Base-by-base conservation (phyloP, 2,888 invertebrate genomes). In the Notocelia uddmanniana region DNA sequence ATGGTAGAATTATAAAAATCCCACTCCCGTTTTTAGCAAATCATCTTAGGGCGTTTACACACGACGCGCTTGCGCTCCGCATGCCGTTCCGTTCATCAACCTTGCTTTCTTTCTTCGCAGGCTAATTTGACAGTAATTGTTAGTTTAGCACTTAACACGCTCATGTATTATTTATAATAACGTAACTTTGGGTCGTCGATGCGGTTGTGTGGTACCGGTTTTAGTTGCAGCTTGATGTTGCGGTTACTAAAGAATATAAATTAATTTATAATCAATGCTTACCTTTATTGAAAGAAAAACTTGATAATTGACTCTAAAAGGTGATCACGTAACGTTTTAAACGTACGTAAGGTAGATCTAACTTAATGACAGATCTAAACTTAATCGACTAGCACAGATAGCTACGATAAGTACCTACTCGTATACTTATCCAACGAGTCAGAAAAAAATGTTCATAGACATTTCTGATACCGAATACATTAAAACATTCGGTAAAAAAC, bases 81-180 rank as follows among this genome's bases (percentile, higher is more conserved):
- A 74, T 68, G 73, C 75, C 76, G 76, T 78, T 78, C 81, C 82
- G 83, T 82, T 83, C 85, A 78, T 84, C 83, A 79, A 83, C 83
- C 82, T 78, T 75, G 69, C 83, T 84, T 82, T 77, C 79, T 77
- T 79, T 74, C 37, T 55, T 55, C 66, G 59, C 59, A 23, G 76
- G 76, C 82, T 84, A 82, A 83, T 80, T 77, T 75, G 75, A 76
- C 77, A 63, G 73, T 73, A 73, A 69, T 66, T 69, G 72, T 67
- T 68, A 67, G 60, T 68, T 68, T 72, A 68, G 62, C 72, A 62
- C 68, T 60, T 67, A 54, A 64, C 31, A 48, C 48, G 31, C 55
- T 72, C 55, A 72, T 72, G 48, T 55, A 69, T 69, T 62, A 67
- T 72, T 59, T 67, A 60, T 60, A 48, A 26, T 66, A 26, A 59